Base-by-base conservation (phyloP, 92 coral and sea anemone genomes). In the Pocillopora meandrina region DNA sequence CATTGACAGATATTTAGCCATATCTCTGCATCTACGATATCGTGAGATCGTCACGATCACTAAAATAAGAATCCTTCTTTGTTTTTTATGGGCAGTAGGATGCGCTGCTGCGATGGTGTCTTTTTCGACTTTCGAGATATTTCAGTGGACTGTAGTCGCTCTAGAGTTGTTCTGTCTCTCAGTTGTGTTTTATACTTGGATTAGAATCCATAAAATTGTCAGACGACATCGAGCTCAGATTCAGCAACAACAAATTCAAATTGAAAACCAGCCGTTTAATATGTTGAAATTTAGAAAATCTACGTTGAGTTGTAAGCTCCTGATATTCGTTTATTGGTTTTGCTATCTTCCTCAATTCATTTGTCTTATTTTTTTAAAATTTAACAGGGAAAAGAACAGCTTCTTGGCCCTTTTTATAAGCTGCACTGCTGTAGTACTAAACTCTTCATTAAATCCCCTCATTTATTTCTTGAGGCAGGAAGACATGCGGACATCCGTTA, bases 1-100 rank as follows among this genome's bases (percentile, higher is more conserved):
- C 31, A 34, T 82, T 19, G 86, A 82, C 75, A 82, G 79, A 63
- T 82, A 71, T 76, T 71, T 82, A 35, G 86, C 86, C 16, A 18
- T 72, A 14, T 16, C 33, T 61, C 16, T 82, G 36, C 79, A 82
- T 61, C 77, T 82, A 9, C 61, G 86, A 82, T 72, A 82, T 72
- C 35, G 34, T 13, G 86, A 72, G 21, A 72, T 72, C 31, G 72
- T 82, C 60, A 71, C 86, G 1, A 31, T 33, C 23, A 16, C 49
- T 59, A 71, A 63, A 34, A 63, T 60, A 14, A 26, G 60, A 19
- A 15, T 62, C 9, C 1, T 33, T 21, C n/a, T 82, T 17, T 18
- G 56, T 61, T 58, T 12, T 35, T 9, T 71, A 7, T 81, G 85
- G 85, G 16, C 59, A 9, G 42, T 31, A 36, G 59, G 77, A 12